Conservation (phyloP, 2,888 invertebrate species). For the Epinotia brunnichana region DNA sequence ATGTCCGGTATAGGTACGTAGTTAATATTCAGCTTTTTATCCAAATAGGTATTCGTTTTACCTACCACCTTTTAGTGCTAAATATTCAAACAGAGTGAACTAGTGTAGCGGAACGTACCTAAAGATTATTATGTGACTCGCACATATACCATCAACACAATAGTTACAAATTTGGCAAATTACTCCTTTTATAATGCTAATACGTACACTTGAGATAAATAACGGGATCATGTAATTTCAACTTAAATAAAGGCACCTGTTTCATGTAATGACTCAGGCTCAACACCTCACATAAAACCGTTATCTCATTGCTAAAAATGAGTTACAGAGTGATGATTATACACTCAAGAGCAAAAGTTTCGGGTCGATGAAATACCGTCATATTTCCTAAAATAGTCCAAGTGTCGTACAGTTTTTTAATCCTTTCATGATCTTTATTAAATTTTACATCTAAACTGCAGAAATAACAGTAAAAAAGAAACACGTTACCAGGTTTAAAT, state of each 20-base stretch:
- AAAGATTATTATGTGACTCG: neutral
- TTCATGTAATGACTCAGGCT: slow-evolving; percentile 27
- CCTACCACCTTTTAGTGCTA: neutral
- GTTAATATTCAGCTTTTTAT: too few species aligned
- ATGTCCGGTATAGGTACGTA: neutral
- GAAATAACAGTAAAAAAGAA: too few species aligned
- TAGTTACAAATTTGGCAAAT: neutral
- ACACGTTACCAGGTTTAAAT: too few species aligned
- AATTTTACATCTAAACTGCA: too few species aligned
- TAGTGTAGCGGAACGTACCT: neutral
- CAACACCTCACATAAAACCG: slow-evolving; percentile 19
- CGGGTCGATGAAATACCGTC: too few species aligned
- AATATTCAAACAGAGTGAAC: neutral
- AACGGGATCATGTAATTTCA: slow-evolving; percentile 19
- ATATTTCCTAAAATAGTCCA: too few species aligned
- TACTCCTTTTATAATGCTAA: neutral
- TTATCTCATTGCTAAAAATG: slow-evolving; percentile 21
- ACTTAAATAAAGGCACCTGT: slow-evolving; percentile 24
- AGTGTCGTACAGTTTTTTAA: too few species aligned
- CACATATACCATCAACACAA: neutral
- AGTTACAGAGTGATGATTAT: neutral
- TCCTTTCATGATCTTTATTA: too few species aligned
- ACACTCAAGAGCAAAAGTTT: too few species aligned
- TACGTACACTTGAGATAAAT: neutral
- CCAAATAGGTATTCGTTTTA: neutral